Conservation (phyloP, 2,888 invertebrate species). For the Julus scandinavius region DNA sequence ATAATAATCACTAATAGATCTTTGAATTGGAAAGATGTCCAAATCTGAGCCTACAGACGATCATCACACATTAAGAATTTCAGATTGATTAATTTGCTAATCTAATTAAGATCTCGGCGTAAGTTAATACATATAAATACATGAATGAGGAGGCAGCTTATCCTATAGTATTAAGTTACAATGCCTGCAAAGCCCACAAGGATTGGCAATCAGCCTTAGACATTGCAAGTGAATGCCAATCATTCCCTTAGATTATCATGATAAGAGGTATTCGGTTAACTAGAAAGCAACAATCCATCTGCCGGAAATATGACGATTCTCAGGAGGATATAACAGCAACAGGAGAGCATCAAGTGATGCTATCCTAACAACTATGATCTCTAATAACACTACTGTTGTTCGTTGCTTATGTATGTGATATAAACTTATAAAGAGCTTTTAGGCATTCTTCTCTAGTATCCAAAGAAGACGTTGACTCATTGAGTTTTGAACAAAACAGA, state of each 20-base stretch:
- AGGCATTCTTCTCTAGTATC: neutral
- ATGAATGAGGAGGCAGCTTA: conserved; percentile 43
- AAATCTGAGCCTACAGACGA: conserved; percentile 5
- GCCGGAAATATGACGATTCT: conserved; percentile 22
- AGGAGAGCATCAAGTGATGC: conserved; percentile 37
- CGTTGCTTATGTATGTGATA: no score
- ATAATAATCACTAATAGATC: conserved; percentile 45
- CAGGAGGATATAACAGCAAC: conserved; percentile 15
- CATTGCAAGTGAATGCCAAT: conserved; percentile 40
- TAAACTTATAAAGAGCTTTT: neutral
- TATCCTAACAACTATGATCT: neutral
- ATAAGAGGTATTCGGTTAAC: conserved; percentile 2
- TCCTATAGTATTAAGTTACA: conserved; percentile 37
- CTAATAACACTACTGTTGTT: neutral
- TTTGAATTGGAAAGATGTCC: conserved; percentile 20
- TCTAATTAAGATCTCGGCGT: conserved; percentile 44
- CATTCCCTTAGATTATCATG: conserved; percentile 40
- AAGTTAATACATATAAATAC: conserved; percentile 45
- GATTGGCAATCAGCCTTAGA: conserved; percentile 43
- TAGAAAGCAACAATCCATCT: neutral
- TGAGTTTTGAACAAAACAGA: no score
- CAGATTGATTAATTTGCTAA: conserved; percentile 43
- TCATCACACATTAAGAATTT: conserved; percentile 43
- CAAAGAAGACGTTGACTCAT: no score
- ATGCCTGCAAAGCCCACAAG: conserved; percentile 40